Evolutionary conservation across 64 coral and sea anemone species (phyloP).

Genomic region (Dendrophyllia cribrosa): DNA sequence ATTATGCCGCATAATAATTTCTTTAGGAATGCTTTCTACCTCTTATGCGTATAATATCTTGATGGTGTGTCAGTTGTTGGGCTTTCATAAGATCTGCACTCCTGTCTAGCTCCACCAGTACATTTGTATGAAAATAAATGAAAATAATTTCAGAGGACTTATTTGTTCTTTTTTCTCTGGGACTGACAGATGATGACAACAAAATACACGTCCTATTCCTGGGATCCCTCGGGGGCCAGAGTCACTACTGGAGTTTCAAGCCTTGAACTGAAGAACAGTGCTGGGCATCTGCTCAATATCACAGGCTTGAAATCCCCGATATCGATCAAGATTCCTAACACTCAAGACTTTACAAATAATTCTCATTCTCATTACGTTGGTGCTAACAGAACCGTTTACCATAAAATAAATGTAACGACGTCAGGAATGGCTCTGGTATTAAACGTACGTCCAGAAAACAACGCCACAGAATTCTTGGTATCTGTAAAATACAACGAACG

Average conservation of each 20-base stretch:
- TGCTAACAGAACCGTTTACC: neutral
- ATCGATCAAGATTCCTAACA: neutral
- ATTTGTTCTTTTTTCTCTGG: too few relatives aligned
- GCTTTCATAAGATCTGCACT: too few relatives aligned
- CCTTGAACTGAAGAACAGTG: slow-evolving; percentile 22
- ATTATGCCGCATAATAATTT: too few relatives aligned
- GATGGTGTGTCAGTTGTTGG: too few relatives aligned
- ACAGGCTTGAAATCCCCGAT: neutral
- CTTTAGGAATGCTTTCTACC: too few relatives aligned
- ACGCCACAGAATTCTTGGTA: neutral
- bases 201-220: neutral
- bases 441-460: slow-evolving; percentile 35
- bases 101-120: too few relatives aligned
- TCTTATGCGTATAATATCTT: too few relatives aligned
- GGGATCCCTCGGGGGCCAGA: neutral
- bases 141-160: too few relatives aligned
- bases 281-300: neutral
- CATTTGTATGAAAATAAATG: too few relatives aligned
- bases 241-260: slow-evolving; percentile 18
- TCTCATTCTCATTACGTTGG: slow-evolving; percentile 16
- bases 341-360: neutral
- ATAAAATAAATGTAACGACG: neutral
- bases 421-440: slow-evolving; percentile 22
- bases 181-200: slow-evolving; percentile 4
- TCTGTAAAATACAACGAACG: slow-evolving; percentile 14